These are phyloP conservation scores for Diorhabda elongata DNA, from an alignment of 1,140 invertebrate genomes.

Conservation along the genomic window DNA sequence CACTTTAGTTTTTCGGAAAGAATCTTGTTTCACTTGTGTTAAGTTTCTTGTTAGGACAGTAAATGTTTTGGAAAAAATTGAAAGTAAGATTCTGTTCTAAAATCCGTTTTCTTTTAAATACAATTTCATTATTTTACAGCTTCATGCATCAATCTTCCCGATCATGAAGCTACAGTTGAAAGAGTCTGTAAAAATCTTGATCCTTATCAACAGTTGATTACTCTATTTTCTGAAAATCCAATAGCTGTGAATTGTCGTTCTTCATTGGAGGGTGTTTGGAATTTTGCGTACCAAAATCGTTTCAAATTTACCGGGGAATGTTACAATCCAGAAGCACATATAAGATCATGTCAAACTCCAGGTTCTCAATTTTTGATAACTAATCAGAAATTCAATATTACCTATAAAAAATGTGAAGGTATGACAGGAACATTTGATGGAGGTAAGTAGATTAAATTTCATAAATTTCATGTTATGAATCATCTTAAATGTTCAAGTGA, in stretches of 20 bases:
- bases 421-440: slow-evolving; percentile 84
- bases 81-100: slow-evolving; percentile 57
- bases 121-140: slow-evolving; percentile 46
- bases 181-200: slow-evolving; percentile 72
- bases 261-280: slow-evolving; percentile 90
- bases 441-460: slow-evolving; percentile 50
- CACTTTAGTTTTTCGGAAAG: slow-evolving; percentile 74
- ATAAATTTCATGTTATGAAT: not conserved
- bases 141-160: slow-evolving; percentile 68
- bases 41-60: slow-evolving; percentile 80
- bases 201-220: slow-evolving; percentile 75
- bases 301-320: slow-evolving; percentile 91
- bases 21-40: slow-evolving; percentile 79
- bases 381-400: slow-evolving; percentile 96
- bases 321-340: slow-evolving; percentile 78
- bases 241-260: slow-evolving; percentile 89
- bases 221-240: slow-evolving; percentile 86
- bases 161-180: slow-evolving; percentile 65
- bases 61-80: slow-evolving; percentile 86
- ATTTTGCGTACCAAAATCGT: slow-evolving; percentile 88
- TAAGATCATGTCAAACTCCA: slow-evolving; percentile 91
- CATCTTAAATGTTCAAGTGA: not conserved
- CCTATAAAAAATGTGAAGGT: slow-evolving; percentile 82
- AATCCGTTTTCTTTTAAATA: not conserved
- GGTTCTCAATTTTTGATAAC: slow-evolving; percentile 94